phyloP scores from a whole-genome alignment of 2,797 vertebrate species.

The Pipistrellus pipistrellus region DNA sequence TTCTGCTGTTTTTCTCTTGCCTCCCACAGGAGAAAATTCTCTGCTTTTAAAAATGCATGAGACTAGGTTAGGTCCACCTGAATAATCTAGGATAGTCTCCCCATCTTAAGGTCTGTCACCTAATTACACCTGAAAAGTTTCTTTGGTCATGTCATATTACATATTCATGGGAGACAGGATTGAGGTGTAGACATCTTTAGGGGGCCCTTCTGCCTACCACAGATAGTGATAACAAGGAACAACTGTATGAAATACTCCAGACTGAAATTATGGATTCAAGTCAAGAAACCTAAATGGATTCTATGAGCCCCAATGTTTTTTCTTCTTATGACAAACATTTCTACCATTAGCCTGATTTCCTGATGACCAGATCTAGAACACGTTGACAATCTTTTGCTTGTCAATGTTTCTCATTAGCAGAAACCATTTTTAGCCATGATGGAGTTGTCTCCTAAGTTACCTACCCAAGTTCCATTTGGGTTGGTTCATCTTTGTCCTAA shows the following conservation, averaged over 20 bases:
- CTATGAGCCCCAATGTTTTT: neutral
- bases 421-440: conserved; percentile 43
- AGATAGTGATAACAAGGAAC: neutral
- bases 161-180: neutral
- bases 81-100: neutral
- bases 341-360: neutral
- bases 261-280: conserved; percentile 12
- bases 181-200: neutral
- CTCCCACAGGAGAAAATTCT: neutral
- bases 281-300: conserved; percentile 14
- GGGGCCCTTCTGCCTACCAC: neutral
- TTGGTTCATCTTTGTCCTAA: conserved; percentile 56
- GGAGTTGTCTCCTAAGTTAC: conserved; percentile 48
- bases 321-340: conserved; percentile 46
- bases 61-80: neutral
- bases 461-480: conserved; percentile 15
- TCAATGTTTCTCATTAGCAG: conserved; percentile 22
- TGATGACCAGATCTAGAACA: neutral
- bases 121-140: conserved; percentile 6
- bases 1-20: neutral
- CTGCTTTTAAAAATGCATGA: conserved; percentile 15
- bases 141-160: neutral
- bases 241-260: neutral
- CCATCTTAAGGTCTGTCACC: neutral
- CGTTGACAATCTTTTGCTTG: conserved; percentile 1